Evolutionary conservation across 2,888 invertebrate genomes (phyloP).

Genomic region (Volucella bombylans): DNA sequence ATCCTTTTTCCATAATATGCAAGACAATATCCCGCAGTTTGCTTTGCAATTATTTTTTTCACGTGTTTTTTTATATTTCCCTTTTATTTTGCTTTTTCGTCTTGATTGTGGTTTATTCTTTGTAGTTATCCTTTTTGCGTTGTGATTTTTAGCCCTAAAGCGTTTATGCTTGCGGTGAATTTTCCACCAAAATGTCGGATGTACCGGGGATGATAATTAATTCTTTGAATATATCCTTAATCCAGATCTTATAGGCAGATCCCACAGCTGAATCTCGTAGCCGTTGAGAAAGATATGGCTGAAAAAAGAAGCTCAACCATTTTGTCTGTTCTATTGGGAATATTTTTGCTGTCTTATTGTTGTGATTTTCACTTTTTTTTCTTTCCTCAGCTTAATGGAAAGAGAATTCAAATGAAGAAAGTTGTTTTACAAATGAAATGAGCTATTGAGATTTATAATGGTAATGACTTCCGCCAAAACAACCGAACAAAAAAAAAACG

Average conservation of each 20-base stretch:
- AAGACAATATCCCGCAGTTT: conserved; percentile 25
- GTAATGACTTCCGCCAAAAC: conserved; percentile 1
- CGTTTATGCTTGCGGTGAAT: conserved; percentile 52
- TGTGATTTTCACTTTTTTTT: not conserved
- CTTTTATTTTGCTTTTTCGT: conserved; percentile 4
- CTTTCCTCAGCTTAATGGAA: conserved; percentile 21
- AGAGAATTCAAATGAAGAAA: conserved; percentile 18
- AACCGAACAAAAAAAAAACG: not conserved
- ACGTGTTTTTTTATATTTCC: not conserved
- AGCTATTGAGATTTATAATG: conserved; percentile 36
- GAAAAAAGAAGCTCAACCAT: too few relatives aligned
- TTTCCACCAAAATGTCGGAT: not conserved
- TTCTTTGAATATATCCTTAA: conserved; percentile 10
- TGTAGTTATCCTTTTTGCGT: conserved; percentile 37
- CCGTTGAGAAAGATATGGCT: conserved; percentile 6
- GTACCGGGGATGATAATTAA: conserved; percentile 45
- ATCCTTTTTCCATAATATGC: conserved; percentile 34
- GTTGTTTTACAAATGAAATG: conserved; percentile 29
- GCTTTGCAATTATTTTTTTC: conserved; percentile 36
- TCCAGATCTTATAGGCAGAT: too few relatives aligned
- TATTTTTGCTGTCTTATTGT: not conserved
- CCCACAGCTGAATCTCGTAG: not conserved
- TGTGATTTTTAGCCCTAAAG: conserved; percentile 48
- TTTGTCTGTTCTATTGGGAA: too few relatives aligned
- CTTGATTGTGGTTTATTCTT: conserved; percentile 33